Evolutionary conservation across 2,797 vertebrate species (phyloP), one percentile per base, ranked within the genome.

Genomic region (Enteromius fasciolatus): DNA sequence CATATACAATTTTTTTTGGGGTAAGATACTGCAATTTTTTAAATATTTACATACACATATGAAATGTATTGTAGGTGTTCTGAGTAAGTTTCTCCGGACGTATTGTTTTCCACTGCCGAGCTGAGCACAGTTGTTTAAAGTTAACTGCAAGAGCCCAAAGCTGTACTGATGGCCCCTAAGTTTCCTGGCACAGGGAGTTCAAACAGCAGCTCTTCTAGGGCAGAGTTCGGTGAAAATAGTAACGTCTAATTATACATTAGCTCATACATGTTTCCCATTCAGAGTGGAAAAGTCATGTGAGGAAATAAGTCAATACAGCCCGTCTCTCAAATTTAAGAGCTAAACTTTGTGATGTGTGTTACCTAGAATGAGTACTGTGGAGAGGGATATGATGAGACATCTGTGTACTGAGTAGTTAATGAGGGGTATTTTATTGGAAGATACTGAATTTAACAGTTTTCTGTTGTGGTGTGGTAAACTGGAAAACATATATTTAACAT

Each of bases 231-330:
- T 92, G 86, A 92, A 94, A 95, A 94, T 93, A 94, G 93, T 81
- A 94, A 91, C 89, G 25, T 86, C 86, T 93, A 94, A 94, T 94
- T 93, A 94, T 87, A 94, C 48, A 89, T 91, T 92, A 81, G 89
- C 72, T 68, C 68, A 69, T 88, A 81, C 61, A 61, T 81, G 82
- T 89, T 91, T 92, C 90, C 89, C 89, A 90, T 88, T 86, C 66
- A 50, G 81, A 87, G 85, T 63, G 1, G 41, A 78, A 68, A 67
- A 80, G 86, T 92, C 92, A 90, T 86, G 31, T 91, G 75, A 20
- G 28, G 52, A 25, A 70, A 70, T 70, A 41, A 25, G 39, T 46
- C 68, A 70, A 57, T 61, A 59, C n/a, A 33, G 25, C 44, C 28
- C 3, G 20, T 76, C 74, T 78, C 31, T 52, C 63, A 69, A 4